Conservation (phyloP, 1,140 invertebrate genomes). For the Solenopsis invicta region DNA sequence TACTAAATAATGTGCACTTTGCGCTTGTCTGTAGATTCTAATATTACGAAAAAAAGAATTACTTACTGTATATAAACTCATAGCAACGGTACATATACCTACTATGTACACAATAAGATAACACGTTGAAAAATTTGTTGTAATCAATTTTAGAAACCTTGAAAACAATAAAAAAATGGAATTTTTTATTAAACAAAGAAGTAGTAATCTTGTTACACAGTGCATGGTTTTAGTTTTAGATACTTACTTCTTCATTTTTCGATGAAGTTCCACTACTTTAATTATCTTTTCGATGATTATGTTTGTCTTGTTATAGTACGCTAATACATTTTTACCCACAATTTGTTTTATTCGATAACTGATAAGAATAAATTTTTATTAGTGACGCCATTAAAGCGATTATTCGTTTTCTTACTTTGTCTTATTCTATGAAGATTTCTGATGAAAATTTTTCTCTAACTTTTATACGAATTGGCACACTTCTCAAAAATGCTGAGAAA, state of each 20-base stretch:
- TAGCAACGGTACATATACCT: background rate
- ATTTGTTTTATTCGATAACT: slow-evolving; percentile 15
- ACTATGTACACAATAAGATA: background rate
- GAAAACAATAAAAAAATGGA: background rate
- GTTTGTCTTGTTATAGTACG: background rate
- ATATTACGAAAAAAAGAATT: background rate
- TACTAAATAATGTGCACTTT: too few species aligned
- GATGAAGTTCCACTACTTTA: slow-evolving; percentile 4
- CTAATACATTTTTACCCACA: background rate
- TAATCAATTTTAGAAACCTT: slow-evolving; percentile 2
- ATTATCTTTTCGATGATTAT: background rate
- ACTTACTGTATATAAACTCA: slow-evolving; percentile 1
- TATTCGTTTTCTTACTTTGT: too few species aligned
- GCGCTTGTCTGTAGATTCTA: too few species aligned
- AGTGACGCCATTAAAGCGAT: too few species aligned
- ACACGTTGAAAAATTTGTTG: background rate
- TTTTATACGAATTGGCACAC: too few species aligned
- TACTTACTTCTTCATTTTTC: background rate
- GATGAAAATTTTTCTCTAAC: too few species aligned
- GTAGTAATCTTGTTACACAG: background rate
- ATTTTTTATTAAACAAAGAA: background rate
- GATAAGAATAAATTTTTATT: background rate
- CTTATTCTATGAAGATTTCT: too few species aligned
- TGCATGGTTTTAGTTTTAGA: background rate
- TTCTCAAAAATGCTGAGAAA: too few species aligned